A percentile compares a stretch with the other conserved stretches of the same genome.
Evolutionary conservation across 2,797 vertebrate species (phyloP).

Genomic region (Xiphophorus birchmanni): DNA sequence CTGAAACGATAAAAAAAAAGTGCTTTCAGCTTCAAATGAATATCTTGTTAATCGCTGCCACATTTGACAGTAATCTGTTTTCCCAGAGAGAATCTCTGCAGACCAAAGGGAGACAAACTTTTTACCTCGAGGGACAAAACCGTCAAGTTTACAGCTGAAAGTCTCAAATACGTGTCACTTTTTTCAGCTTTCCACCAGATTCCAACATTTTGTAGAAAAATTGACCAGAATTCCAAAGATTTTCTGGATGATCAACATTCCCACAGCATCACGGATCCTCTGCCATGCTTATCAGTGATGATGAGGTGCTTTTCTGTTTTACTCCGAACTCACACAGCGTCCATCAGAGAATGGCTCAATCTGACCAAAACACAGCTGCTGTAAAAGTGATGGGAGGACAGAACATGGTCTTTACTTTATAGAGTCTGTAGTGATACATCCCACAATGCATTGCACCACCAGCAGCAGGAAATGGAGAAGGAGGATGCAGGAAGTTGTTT

Average conservation of each 20-base stretch:
- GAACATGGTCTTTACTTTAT: neutral
- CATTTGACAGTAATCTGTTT: neutral
- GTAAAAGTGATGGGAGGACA: neutral
- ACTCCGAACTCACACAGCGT: neutral
- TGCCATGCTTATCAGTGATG: neutral
- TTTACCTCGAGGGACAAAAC: neutral
- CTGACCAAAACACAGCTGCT: neutral
- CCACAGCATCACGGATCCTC: neutral
- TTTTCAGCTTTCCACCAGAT: neutral
- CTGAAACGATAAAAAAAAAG: neutral
- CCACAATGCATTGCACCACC: slow-evolving; percentile 2
- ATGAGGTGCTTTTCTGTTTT: neutral
- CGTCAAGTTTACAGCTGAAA: neutral
- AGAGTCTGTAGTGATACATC: neutral
- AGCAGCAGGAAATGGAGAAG: neutral
- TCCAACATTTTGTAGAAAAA: neutral
- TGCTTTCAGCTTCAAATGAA: neutral
- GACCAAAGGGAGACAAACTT: neutral
- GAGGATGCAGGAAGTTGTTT: neutral
- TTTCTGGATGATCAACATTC: neutral
- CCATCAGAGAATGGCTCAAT: neutral
- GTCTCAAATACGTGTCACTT: no score
- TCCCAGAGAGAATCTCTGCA: neutral
- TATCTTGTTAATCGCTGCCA: neutral
- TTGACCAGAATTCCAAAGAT: neutral